Conservation (phyloP, 2,113 vertebrate genomes). For the Cervus canadensis region DNA sequence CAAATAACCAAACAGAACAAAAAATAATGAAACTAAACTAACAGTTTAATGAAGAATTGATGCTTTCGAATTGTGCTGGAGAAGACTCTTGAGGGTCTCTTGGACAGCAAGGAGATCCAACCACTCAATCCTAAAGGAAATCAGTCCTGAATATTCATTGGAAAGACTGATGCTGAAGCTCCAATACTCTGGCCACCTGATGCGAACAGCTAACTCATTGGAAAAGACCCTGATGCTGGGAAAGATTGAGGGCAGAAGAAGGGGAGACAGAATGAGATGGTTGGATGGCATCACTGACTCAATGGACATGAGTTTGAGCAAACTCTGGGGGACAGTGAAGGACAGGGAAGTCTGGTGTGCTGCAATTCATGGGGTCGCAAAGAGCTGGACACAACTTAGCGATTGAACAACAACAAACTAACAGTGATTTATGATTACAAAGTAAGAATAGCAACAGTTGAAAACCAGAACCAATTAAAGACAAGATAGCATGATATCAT, state of each 20-base stretch:
- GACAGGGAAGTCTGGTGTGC: background rate
- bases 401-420: background rate
- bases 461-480: slow-evolving; percentile 36
- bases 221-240: background rate
- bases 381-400: background rate
- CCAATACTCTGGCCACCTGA: background rate
- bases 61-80: background rate
- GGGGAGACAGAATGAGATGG: background rate
- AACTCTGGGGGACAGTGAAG: background rate
- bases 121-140: background rate
- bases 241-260: background rate
- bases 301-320: background rate
- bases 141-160: background rate
- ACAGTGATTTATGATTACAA: slow-evolving; percentile 1
- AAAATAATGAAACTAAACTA: slow-evolving; percentile 33
- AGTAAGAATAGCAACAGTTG: background rate
- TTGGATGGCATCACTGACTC: background rate
- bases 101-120: background rate
- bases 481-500: background rate
- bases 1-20: slow-evolving; percentile 13
- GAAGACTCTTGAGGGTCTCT: background rate
- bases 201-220: background rate
- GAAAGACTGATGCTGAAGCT: background rate
- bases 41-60: background rate
- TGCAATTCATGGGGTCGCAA: background rate